phyloP scores from a whole-genome alignment of 2,113 vertebrate species.

The Embiotoca jacksoni region DNA sequence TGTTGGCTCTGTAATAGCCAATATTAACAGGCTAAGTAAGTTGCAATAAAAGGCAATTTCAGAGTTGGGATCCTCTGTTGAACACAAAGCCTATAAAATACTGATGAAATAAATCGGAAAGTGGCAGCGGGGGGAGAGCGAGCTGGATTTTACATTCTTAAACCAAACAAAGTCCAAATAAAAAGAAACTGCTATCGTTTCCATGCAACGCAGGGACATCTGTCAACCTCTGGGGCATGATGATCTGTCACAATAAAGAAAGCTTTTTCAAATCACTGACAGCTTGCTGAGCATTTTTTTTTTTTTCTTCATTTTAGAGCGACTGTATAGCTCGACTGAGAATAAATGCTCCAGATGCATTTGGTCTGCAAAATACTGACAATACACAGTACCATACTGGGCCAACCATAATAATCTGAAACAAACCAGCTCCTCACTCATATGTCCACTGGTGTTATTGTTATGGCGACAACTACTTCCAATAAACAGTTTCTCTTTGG shows the following conservation, averaged over 20 bases:
- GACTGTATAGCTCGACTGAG: constrained; percentile 55
- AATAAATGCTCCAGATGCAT: constrained; percentile 70
- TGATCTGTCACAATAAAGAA: constrained; percentile 80
- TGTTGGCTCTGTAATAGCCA: constrained; percentile 83
- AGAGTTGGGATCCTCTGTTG: constrained; percentile 76
- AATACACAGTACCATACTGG: constrained; percentile 42
- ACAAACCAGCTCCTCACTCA: constrained; percentile 55
- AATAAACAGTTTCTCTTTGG: constrained; percentile 61
- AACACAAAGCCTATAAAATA: constrained; percentile 82
- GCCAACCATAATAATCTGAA: constrained; percentile 55
- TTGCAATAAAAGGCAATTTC: constrained; percentile 85
- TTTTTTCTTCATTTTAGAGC: constrained; percentile 42
- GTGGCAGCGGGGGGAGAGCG: constrained; percentile 56
- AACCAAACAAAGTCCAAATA: constrained; percentile 75
- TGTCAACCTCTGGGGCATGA: constrained; percentile 79
- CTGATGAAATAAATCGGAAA: constrained; percentile 77
- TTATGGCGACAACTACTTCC: constrained; percentile 47
- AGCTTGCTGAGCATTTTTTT: constrained; percentile 62
- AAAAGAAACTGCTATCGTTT: constrained; percentile 68
- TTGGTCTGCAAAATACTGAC: constrained; percentile 59
- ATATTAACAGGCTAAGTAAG: constrained; percentile 88
- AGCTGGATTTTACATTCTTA: constrained; percentile 67
- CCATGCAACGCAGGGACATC: constrained; percentile 65
- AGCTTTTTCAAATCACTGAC: constrained; percentile 74
- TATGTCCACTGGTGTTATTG: constrained; percentile 46